Conservation (phyloP, 1,140 invertebrate species). For the Matsumurasca onukii region DNA sequence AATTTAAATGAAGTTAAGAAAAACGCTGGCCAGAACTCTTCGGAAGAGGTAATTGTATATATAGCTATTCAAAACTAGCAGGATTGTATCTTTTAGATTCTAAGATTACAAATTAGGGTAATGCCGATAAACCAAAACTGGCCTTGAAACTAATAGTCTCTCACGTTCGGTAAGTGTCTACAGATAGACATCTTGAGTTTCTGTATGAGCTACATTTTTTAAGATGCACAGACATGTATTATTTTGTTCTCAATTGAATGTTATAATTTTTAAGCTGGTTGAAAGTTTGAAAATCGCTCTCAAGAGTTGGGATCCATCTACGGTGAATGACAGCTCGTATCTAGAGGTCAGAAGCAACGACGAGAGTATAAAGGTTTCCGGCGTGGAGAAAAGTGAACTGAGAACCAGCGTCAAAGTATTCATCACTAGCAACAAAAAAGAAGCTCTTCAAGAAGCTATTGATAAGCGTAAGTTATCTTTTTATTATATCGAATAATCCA, state of each 20-base stretch:
- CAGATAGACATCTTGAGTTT: no score
- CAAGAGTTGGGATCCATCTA: constrained; percentile 52
- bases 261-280: constrained; percentile 62
- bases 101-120: no score
- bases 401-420: constrained; percentile 62
- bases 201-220: no score
- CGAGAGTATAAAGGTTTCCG: constrained; percentile 36
- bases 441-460: constrained; percentile 52
- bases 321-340: constrained; percentile 36
- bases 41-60: constrained; percentile 79
- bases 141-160: no score
- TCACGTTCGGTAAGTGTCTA: no score
- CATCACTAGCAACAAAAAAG: constrained; percentile 50
- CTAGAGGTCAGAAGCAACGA: constrained; percentile 24
- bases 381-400: constrained; percentile 54
- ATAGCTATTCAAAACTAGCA: no score
- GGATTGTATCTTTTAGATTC: no score
- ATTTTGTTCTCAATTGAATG: no score
- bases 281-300: constrained; percentile 69
- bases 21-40: constrained; percentile 77
- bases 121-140: no score
- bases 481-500: constrained; percentile 26
- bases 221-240: no score
- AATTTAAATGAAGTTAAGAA: constrained; percentile 77
- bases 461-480: constrained; percentile 49